Evolutionary conservation across 1,140 invertebrate genomes (phyloP), one percentile per base, ranked within the genome.

Genomic region (Drosophila littoralis): DNA sequence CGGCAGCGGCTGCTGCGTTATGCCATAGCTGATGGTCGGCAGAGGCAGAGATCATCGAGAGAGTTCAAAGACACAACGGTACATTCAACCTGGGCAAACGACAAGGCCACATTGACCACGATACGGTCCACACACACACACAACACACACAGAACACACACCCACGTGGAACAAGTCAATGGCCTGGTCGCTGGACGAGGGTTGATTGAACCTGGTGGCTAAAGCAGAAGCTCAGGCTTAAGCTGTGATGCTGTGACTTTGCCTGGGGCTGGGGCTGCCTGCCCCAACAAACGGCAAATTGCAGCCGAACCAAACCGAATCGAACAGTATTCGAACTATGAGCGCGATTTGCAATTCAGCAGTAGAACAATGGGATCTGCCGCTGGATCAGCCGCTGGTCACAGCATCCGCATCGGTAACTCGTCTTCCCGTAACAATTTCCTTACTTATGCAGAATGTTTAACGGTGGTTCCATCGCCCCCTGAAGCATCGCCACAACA

Each of bases 21-120:
- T 86, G 83, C 83, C 83, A 86, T 86, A 79, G 80, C 43, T 67
- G 65, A 50, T 33, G 15, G 22, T 13, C 50, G 36, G 6, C 42
- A 50, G 51, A 45, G 51, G n/a, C 50, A 13, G 50, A 65, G 50
- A 65, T 45, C 55, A 45, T n/a, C 22, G 60, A 72, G 50, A 40
- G 81, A 82, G 83, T 88, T 88, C 83, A 88, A 88, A 88, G 83
- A 88, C 83, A 88, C 83, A 88, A 88, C 76, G 84, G 83, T 79
- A 89, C 83, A 89, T 88, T 88, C 83, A 88, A 83, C 83, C 69
- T 83, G 83, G 80, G 33, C 40, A 69, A 77, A 69, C 84, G 83
- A 88, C 83, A 88, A 88, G 84, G 83, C 84, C 83, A 88, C 68
- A 63, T 43, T 77, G 64, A 82, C 64, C 67, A 81, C 66, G 40